Base-by-base conservation (phyloP, 2,797 vertebrate genomes). In the Melanogrammus aeglefinus region DNA sequence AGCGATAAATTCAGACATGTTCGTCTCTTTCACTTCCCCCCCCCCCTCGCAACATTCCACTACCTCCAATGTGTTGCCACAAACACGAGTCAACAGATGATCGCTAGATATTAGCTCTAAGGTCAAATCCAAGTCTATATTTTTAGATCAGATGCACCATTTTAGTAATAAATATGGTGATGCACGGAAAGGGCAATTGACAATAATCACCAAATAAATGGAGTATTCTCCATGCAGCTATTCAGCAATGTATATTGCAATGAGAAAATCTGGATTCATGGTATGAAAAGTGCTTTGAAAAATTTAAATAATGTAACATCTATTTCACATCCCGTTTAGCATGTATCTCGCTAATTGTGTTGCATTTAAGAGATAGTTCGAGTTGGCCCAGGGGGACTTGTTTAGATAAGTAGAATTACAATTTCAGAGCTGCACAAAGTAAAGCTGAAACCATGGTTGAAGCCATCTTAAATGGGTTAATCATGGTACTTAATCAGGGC, bases 1-100 rank as follows among this genome's bases (percentile, higher is more conserved):
- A 89, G 91, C 90, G 94, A 93, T 84, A 84, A 74, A 66, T 79
- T 76, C 74, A 2, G 77, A 75, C 47, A 9, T 57, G n/a, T 41
- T 51, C 29, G 18, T 6, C 57, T 5, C 77, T 90, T 86, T 93
- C 80, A 14, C 81, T 91, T 90, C 86, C 83, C 33, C 77, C 86
- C 83, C 31, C 77, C 76, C 86, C 57, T n/a, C 81, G 76, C 18
- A 74, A 72, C 75, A 72, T 79, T 75, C 66, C 63, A 85, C 88
- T 84, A 80, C 86, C 80, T 85, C 76, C 41, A 75, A 13, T n/a
- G 44, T 18, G 18, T 57, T 14, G 14, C 12, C 44, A 47, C 9
- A 35, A 66, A 66, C 63, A 66, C 8, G 24, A 18, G 14, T 70
- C 29, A 31, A 16, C 29, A 31, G 6, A 14, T 31, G 27, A 71